Evolutionary conservation across 2,888 invertebrate species (phyloP), one percentile per base, ranked within the genome.

Genomic region (Arctia plantaginis): DNA sequence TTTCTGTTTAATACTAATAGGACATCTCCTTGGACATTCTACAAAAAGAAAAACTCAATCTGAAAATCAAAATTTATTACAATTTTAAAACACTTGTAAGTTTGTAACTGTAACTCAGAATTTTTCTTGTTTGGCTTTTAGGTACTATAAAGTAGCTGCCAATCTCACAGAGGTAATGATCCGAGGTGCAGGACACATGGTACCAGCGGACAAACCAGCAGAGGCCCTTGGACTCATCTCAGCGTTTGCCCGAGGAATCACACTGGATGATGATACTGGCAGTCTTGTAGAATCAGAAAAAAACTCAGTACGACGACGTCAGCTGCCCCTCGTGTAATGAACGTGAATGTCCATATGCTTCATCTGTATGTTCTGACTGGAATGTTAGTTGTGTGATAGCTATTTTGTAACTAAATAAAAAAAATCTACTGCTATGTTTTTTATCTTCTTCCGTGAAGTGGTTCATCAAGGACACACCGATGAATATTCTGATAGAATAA

Each of bases 171-270:
- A 97, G 84, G 96, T 97, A 20, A 93, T 97, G 90, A 93, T 97
- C 18, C 92, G 97, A 33, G 96, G 97, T 67, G 96, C 97, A 1
- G 97, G 97, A 0, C 97, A 97, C 87, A 96, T 97, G 96, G 97
- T 97, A 7, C 97, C 97, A 0, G 93, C 96, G 0, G 97, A 97
- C 89, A 96, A 97, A 86, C 97, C 97, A 0, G 93, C 96, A 3
- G 96, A 96, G 67, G 93, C 96, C 0, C 93, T 96, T 1, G 96
- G 97, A 35, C 93, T 97, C 78, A 96, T 97, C 81, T 96, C 96
- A 51, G 96, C 96, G 78, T 97, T 97, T 88, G 94, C 96, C 47
- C 92, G 95, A n/a, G 93, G 93, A 20, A 80, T 93, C 8, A 73
- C 91, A 0, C 86, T 95, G 2, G 87, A 91, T 0, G 77, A 90